Conservation (phyloP, 2,888 invertebrate species). For the Petrolisthes cinctipes region DNA sequence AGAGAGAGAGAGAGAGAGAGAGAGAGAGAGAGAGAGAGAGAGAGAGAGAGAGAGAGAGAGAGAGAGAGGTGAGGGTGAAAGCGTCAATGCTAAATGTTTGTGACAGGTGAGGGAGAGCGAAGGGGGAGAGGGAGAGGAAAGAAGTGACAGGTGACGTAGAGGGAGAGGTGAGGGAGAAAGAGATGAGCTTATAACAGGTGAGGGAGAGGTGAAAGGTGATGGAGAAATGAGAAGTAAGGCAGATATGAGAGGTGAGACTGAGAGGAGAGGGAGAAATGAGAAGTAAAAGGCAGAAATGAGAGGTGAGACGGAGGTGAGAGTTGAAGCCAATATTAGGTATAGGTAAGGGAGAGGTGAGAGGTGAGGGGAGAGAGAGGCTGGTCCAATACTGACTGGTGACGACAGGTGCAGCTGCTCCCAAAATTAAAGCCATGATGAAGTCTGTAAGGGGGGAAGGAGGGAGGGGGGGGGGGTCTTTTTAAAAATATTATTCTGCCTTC, state of each 20-base stretch:
- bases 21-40: conserved; percentile 33
- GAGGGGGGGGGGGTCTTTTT: too few species aligned
- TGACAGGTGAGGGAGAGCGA: neutral
- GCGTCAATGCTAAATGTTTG: neutral
- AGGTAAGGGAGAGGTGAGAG: too few species aligned
- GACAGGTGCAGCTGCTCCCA: too few species aligned
- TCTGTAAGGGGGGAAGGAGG: too few species aligned
- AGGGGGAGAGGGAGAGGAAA: neutral
- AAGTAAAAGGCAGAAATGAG: neutral
- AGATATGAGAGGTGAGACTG: neutral
- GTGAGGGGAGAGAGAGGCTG: too few species aligned
- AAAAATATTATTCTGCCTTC: too few species aligned
- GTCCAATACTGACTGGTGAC: too few species aligned
- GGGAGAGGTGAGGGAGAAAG: neutral
- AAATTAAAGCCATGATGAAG: too few species aligned
- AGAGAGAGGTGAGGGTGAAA: neutral
- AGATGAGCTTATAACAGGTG: neutral
- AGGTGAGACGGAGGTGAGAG: too few species aligned
- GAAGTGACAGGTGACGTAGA: neutral
- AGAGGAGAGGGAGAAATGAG: neutral
- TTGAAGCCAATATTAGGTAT: too few species aligned
- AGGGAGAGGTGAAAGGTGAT: conserved; percentile 13
- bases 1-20: conserved; percentile 31
- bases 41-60: conserved; percentile 26
- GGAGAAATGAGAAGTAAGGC: neutral